phyloP scores from a whole-genome alignment of 2,888 invertebrate genomes.

The Psococerastis gibbosa region DNA sequence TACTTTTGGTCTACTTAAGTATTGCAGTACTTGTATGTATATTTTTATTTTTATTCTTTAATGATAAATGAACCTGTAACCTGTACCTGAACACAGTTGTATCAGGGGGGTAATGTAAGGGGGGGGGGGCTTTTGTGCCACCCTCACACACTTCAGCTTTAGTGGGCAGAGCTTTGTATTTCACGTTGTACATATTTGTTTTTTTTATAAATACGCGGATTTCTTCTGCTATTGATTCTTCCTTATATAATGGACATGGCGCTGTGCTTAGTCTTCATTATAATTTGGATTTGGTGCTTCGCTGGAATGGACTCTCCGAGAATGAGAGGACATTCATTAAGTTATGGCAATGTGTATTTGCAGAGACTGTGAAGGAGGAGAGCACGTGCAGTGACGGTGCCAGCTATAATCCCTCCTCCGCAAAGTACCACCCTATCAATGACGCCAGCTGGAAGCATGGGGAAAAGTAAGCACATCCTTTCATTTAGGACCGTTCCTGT shows the following conservation, averaged over 20 bases:
- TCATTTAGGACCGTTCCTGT: neutral
- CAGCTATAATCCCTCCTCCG: conserved; percentile 49
- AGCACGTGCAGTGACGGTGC: conserved; percentile 17
- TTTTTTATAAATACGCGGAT: neutral
- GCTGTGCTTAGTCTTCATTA: conserved; percentile 11
- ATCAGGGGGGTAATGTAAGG: no score
- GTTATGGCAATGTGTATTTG: neutral
- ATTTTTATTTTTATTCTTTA: no score
- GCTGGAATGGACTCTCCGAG: no score
- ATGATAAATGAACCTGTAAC: no score
- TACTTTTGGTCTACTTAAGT: no score
- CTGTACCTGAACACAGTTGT: no score
- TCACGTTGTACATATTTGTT: no score
- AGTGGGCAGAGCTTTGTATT: no score
- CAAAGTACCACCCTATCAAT: conserved; percentile 61
- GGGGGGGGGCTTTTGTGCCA: no score
- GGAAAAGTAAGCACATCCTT: conserved; percentile 35
- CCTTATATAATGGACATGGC: conserved; percentile 15
- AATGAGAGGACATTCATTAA: neutral
- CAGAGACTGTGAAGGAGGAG: neutral
- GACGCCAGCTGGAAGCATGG: conserved; percentile 64
- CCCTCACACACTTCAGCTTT: no score
- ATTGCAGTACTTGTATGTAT: no score
- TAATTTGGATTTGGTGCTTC: conserved; percentile 10
- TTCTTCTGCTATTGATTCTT: conserved; percentile 13